Evolutionary conservation across 2,797 vertebrate species (phyloP).

Genomic region (Thripadectes ignobilis): DNA sequence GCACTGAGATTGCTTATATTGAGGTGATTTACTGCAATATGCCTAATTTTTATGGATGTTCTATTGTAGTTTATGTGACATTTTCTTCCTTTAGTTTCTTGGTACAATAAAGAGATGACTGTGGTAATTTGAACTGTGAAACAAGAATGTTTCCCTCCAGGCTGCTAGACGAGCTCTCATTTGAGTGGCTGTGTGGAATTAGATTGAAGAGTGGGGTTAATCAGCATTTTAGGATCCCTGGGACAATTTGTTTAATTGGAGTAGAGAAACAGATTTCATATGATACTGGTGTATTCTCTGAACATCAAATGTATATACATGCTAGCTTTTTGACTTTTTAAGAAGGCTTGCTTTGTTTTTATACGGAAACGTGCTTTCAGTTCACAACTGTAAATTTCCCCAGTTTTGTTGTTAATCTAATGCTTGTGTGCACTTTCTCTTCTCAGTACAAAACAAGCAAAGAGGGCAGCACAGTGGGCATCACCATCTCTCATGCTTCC

Average conservation of each 20-base stretch:
- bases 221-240: neutral
- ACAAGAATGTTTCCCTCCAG: neutral
- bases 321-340: neutral
- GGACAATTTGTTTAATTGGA: neutral
- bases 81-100: neutral
- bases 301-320: neutral
- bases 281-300: neutral
- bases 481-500: conserved; percentile 88
- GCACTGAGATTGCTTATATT: conserved; percentile 88
- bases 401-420: neutral
- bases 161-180: neutral
- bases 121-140: neutral
- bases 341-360: neutral
- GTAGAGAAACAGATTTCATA: neutral
- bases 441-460: conserved; percentile 96
- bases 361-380: neutral
- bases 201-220: neutral
- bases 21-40: conserved; percentile 79
- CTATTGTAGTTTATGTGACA: rapidly evolving
- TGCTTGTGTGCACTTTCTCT: neutral
- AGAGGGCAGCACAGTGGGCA: conserved; percentile 95
- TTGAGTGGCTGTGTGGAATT: neutral
- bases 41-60: neutral
- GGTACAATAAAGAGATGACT: neutral
- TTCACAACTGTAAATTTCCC: neutral